Percentiles rank a stretch among this genome's conserved stretches.
Evolutionary conservation across 2,888 invertebrate genomes (phyloP).

Genomic region (Embidobia sp.): DNA sequence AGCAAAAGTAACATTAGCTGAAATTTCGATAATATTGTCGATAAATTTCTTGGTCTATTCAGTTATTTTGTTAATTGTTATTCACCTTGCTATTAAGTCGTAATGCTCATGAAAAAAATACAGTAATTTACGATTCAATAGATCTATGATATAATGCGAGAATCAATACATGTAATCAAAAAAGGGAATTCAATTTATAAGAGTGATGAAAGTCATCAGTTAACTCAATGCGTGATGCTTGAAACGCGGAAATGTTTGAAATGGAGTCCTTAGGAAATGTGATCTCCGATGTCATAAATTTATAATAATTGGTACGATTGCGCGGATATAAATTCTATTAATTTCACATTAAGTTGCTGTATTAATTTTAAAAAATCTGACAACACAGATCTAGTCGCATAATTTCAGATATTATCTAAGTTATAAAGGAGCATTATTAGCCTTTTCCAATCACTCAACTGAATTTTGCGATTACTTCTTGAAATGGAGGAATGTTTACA

Average conservation of each 20-base stretch:
- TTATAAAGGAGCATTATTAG: background rate
- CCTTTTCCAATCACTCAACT: background rate
- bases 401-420: no score
- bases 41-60: background rate
- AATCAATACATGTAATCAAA: constrained; percentile 26
- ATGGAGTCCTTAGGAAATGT: background rate
- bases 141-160: constrained; percentile 9
- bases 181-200: background rate
- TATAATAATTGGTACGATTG: no score
- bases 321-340: no score
- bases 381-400: no score
- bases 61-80: constrained; percentile 7
- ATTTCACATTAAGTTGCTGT: no score
- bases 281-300: background rate
- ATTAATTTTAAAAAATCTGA: no score
- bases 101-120: constrained; percentile 24
- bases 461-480: background rate
- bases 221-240: background rate
- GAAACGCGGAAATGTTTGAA: background rate
- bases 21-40: background rate
- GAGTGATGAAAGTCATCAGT: background rate
- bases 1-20: background rate
- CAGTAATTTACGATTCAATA: constrained; percentile 10
- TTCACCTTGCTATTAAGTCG: constrained; percentile 1
- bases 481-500: background rate